phyloP scores from a whole-genome alignment of 2,797 vertebrate species.

The Clamator glandarius region DNA sequence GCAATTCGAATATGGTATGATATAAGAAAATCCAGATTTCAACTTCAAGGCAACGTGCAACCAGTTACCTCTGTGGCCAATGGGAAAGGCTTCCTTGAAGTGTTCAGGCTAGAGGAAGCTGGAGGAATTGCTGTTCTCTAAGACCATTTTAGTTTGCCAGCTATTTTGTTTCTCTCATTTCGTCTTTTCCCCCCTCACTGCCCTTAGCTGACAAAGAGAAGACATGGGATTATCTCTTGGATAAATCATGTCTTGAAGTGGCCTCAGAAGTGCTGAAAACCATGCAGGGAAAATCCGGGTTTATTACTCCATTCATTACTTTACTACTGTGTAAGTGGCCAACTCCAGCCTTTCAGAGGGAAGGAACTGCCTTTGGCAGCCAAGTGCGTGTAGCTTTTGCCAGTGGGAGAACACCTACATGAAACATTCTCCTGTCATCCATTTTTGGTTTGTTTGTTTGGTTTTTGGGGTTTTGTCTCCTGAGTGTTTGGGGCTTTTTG shows the following conservation, averaged over 20 bases:
- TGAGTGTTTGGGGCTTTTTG: background rate
- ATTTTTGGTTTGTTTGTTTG: background rate
- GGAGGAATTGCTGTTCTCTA: background rate
- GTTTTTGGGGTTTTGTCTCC: background rate
- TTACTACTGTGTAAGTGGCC: background rate
- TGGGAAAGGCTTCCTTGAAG: background rate
- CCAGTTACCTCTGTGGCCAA: background rate
- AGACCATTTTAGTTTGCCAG: background rate
- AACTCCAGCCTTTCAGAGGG: background rate
- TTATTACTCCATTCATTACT: background rate
- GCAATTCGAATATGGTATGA: fast-evolving
- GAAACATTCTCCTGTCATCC: background rate
- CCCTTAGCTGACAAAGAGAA: background rate
- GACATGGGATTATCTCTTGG: background rate
- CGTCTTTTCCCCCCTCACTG: fast-evolving
- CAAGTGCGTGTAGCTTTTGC: background rate
- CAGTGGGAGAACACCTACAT: background rate
- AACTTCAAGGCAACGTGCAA: background rate
- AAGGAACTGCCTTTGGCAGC: background rate
- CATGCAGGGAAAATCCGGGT: background rate
- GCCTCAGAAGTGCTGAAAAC: background rate
- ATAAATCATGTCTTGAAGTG: background rate
- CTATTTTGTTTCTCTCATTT: background rate
- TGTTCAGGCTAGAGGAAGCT: background rate
- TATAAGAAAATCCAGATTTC: background rate